These are phyloP conservation scores for Pseudopleuronectes americanus DNA, from an alignment of 2,797 vertebrate genomes.

Conservation along the genomic window DNA sequence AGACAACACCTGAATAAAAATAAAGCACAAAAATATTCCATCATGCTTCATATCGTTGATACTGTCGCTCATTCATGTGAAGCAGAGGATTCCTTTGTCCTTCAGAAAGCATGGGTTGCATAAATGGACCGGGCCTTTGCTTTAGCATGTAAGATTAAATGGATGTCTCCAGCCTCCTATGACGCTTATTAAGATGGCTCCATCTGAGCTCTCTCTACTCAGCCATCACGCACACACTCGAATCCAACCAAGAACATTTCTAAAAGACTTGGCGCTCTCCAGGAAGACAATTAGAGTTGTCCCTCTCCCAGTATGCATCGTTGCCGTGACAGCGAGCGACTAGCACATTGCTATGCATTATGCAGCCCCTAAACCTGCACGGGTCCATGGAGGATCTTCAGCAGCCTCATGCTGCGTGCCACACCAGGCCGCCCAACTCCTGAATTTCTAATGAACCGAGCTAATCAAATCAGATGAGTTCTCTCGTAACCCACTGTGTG, in stretches of 20 bases:
- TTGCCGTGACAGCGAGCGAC: slow-evolving; percentile 49
- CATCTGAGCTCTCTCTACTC: slow-evolving; percentile 13
- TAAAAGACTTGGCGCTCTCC: slow-evolving; percentile 42
- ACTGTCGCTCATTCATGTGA: neutral
- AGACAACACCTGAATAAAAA: neutral
- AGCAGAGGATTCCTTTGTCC: neutral
- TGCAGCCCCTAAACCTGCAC: slow-evolving; percentile 36
- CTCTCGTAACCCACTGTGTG: slow-evolving; percentile 8
- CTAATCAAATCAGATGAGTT: slow-evolving; percentile 45
- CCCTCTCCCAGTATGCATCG: slow-evolving; percentile 40
- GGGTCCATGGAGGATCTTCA: slow-evolving; percentile 7
- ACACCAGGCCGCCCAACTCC: slow-evolving; percentile 32
- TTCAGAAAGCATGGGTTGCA: slow-evolving; percentile 12
- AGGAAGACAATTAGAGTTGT: slow-evolving; percentile 60
- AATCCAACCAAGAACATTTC: slow-evolving; percentile 23
- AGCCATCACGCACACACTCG: neutral
- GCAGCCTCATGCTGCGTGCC: slow-evolving; percentile 26
- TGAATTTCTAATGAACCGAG: slow-evolving; percentile 49
- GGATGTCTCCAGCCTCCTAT: slow-evolving; percentile 37
- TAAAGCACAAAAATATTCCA: neutral
- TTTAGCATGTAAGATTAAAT: slow-evolving; percentile 17
- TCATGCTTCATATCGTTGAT: neutral
- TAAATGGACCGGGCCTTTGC: slow-evolving; percentile 23
- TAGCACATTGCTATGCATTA: slow-evolving; percentile 39
- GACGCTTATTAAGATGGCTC: slow-evolving; percentile 18